Conservation (phyloP, 2,113 vertebrate species). For the Grammomys surdaster region DNA sequence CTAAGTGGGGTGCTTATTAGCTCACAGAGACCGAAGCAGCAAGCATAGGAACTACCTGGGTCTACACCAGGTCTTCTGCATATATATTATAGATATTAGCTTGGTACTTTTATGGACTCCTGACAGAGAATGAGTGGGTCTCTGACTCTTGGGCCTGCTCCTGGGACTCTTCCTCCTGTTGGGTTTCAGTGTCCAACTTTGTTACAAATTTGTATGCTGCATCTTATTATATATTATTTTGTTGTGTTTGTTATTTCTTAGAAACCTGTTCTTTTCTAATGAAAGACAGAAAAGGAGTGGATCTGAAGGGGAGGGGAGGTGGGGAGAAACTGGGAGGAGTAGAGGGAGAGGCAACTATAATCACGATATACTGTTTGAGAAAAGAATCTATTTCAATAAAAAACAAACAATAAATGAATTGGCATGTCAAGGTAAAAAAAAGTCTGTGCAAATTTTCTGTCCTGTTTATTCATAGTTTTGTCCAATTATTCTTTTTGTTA, state of each 20-base stretch:
- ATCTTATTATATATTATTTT: background rate
- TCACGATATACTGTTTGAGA: background rate
- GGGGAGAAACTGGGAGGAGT: background rate
- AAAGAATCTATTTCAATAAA: background rate
- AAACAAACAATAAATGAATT: background rate
- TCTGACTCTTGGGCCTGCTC: background rate
- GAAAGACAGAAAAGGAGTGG: background rate
- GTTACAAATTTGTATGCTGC: background rate
- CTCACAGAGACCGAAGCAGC: background rate
- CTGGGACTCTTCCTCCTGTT: background rate
- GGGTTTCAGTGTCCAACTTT: background rate
- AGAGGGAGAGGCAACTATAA: background rate
- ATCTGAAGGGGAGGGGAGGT: background rate
- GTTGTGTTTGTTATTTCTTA: background rate
- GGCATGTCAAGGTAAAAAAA: background rate
- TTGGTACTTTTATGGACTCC: background rate
- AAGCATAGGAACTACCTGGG: background rate
- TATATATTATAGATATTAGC: background rate
- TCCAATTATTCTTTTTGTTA: background rate
- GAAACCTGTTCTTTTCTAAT: background rate
- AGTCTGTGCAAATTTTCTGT: background rate
- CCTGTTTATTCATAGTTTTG: background rate
- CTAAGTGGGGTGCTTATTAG: background rate
- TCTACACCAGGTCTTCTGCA: background rate
- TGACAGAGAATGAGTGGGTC: background rate